Evolutionary conservation across 1,140 invertebrate genomes (phyloP), one percentile per base, ranked within the genome.

Genomic region (Drosophila willistoni): DNA sequence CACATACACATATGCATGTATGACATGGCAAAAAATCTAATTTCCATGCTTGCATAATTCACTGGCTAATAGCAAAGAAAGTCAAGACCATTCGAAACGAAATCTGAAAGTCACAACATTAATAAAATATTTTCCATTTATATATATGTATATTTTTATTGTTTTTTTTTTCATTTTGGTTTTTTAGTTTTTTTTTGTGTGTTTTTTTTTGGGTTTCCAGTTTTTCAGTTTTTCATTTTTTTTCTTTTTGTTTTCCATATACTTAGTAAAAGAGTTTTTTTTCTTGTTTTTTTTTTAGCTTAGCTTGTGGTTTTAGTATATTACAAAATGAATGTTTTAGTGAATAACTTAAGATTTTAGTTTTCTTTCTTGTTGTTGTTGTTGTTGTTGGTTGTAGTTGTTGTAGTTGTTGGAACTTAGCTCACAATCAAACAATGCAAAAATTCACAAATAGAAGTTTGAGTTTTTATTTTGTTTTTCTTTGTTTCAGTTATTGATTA

Each of bases 341-440:
- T 82, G 67, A 78, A 36, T 75, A 80, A 79, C 77, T 73, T 83
- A 79, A 81, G 68, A 89, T 70, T 75, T 78, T 89, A 83, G 77
- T 67, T 71, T 51, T 51, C 17, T 44, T 22, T 51, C 7, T 17
- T 19, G 41, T 44, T 44, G 42, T 44, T 42, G 41, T 17, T 14
- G 17, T 47, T 51, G 44, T 47, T 47, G 17, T 22, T 22, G 19
- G 56, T 56, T 67, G 71, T 64, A 63, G 71, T 57, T 62, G 42
- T 72, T 34, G 44, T 64, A 64, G 41, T 68, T 63, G 42, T 42
- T 63, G 80, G 84, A 87, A 87, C 84, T 89, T 87, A 77, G 73
- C 84, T 89, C 84, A 89, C 84, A 89, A 89, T 89, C 77, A 89
- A 89, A 89, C 73, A 83, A 86, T 86, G 69, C 68, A 51, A 77